Percentiles rank a stretch among this genome's conserved stretches.
Conservation (phyloP, 2,888 invertebrate species). For the Amiota communis region DNA sequence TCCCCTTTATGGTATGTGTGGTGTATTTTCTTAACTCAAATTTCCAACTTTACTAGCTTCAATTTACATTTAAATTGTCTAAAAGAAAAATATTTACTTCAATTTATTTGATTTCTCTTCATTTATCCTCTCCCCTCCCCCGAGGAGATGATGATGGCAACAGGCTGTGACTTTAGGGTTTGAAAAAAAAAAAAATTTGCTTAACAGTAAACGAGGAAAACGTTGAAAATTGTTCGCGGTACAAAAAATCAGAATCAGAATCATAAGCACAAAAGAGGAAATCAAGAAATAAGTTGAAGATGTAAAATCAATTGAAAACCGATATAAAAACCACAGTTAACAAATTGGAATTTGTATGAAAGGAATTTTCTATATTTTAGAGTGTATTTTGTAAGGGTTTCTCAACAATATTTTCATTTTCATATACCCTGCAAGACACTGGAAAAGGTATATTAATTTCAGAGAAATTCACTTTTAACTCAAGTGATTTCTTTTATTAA, state of each 20-base stretch:
- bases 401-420: neutral
- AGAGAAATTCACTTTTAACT: no score
- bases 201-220: neutral
- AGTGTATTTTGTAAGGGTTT: neutral
- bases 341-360: no score
- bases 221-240: neutral
- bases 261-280: conserved; percentile 3
- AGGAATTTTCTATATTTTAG: neutral
- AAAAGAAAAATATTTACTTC: conserved; percentile 32
- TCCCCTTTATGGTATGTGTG: neutral
- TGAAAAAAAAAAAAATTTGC: neutral
- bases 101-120: conserved; percentile 19
- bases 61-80: conserved; percentile 56
- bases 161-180: neutral
- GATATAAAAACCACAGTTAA: neutral
- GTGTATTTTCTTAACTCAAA: no score
- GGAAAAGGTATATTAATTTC: no score
- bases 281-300: neutral
- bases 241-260: conserved; percentile 12
- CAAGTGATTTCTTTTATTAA: no score
- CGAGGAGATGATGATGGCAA: no score
- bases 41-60: conserved; percentile 24
- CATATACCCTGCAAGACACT: no score
- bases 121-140: neutral
- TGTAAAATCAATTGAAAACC: neutral